phyloP scores from a whole-genome alignment of 1,140 invertebrate genomes.

The Vollenhovia emeryi region DNA sequence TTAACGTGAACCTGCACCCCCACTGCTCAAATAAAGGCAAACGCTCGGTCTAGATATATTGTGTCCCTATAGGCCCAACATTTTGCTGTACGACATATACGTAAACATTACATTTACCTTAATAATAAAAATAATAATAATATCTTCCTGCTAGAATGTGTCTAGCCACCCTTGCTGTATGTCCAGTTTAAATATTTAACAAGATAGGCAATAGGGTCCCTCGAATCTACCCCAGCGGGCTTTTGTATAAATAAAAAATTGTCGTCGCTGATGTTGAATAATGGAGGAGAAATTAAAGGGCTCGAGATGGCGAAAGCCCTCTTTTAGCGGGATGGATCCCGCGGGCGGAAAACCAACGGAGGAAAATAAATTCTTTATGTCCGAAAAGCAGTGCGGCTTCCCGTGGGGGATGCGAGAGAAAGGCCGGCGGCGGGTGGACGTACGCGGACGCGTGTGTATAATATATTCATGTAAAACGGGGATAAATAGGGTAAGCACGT shows the following conservation, averaged over 20 bases:
- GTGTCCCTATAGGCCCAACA: not conserved
- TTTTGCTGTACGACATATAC: not conserved
- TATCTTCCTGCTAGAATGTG: not conserved
- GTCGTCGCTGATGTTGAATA: constrained; percentile 11
- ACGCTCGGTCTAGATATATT: too few species aligned
- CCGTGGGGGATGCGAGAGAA: not conserved
- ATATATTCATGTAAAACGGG: not conserved
- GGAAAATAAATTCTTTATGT: constrained; percentile 40
- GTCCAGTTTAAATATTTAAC: constrained; percentile 10
- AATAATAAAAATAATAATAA: not conserved
- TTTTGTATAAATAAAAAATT: constrained; percentile 40
- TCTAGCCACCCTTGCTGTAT: not conserved
- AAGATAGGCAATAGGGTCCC: not conserved
- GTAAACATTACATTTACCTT: not conserved
- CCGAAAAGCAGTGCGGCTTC: constrained; percentile 38
- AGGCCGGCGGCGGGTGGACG: not conserved
- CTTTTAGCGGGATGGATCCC: constrained; percentile 1
- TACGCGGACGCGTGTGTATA: not conserved
- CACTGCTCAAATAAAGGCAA: too few species aligned
- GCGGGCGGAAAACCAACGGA: not conserved
- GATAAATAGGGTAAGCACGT: not conserved
- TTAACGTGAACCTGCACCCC: too few species aligned
- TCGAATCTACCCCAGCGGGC: not conserved
- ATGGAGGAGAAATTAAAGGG: constrained; percentile 33
- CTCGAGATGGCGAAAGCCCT: constrained; percentile 18